Conservation (phyloP, 2,888 invertebrate genomes). For the Eupithecia centaureata region DNA sequence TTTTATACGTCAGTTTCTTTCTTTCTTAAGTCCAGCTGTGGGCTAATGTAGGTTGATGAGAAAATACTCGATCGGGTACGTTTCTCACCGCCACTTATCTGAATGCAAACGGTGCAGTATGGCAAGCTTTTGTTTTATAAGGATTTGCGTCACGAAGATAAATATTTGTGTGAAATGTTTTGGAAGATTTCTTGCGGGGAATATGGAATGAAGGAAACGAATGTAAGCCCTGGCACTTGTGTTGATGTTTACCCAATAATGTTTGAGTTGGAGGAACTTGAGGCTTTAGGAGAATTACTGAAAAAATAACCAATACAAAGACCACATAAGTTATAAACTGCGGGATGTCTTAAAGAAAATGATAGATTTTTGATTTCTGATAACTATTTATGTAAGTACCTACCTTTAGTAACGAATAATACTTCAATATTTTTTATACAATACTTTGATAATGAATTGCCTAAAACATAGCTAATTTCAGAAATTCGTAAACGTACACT, state of each 20-base stretch:
- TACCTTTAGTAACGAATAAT: neutral
- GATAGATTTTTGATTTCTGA: too few species aligned
- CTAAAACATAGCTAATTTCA: too few species aligned
- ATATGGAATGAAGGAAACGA: slow-evolving; percentile 15
- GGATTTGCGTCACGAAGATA: slow-evolving; percentile 23
- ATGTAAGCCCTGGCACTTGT: slow-evolving; percentile 6
- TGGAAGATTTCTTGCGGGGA: slow-evolving; percentile 11
- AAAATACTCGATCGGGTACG: neutral
- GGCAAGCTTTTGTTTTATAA: slow-evolving; percentile 4
- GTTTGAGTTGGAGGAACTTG: neutral
- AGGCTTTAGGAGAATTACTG: neutral
- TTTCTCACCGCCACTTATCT: neutral
- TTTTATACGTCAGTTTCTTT: too few species aligned
- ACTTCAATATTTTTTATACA: too few species aligned
- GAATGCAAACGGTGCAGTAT: slow-evolving; percentile 11
- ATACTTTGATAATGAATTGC: too few species aligned
- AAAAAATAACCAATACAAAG: neutral
- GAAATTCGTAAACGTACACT: too few species aligned
- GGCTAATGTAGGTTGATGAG: too few species aligned
- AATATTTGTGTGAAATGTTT: slow-evolving; percentile 28
- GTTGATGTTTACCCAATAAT: slow-evolving; percentile 7
- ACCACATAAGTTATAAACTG: too few species aligned
- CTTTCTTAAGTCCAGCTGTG: too few species aligned
- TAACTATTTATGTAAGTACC: neutral
- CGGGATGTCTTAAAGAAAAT: too few species aligned